Conservation (phyloP, 2,888 invertebrate species). For the Drosophila anomalipes region DNA sequence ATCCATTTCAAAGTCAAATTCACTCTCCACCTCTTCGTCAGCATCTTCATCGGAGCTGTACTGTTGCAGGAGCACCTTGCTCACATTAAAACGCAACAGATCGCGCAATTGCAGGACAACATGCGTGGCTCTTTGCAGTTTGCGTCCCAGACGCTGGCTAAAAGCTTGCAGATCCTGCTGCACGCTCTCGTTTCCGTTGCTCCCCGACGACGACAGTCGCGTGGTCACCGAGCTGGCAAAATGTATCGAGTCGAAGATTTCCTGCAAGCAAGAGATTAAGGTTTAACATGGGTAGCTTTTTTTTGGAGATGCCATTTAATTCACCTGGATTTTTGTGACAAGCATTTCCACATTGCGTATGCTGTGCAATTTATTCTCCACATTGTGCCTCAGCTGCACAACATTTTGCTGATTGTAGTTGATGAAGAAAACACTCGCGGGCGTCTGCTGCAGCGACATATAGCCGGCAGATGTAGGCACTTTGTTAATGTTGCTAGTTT, state of each 20-base stretch:
- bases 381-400: slow-evolving; percentile 77
- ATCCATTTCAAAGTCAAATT: slow-evolving; percentile 76
- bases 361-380: slow-evolving; percentile 79
- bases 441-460: slow-evolving; percentile 60
- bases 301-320: background rate
- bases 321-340: slow-evolving; percentile 84
- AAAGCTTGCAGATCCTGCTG: slow-evolving; percentile 77
- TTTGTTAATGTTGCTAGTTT: slow-evolving; percentile 71
- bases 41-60: slow-evolving; percentile 59
- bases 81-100: slow-evolving; percentile 80
- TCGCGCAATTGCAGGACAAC: slow-evolving; percentile 80
- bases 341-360: slow-evolving; percentile 84
- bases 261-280: slow-evolving; percentile 59
- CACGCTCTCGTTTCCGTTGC: slow-evolving; percentile 47
- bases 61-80: slow-evolving; percentile 62
- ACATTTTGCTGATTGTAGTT: slow-evolving; percentile 82
- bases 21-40: slow-evolving; percentile 58
- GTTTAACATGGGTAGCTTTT: rapidly evolving
- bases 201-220: slow-evolving; percentile 28
- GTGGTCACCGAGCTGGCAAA: slow-evolving; percentile 58
- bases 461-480: slow-evolving; percentile 76
- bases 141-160: slow-evolving; percentile 77
- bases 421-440: slow-evolving; percentile 71
- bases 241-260: slow-evolving; percentile 85
- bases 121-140: slow-evolving; percentile 81